Conservation (phyloP, 1,140 invertebrate genomes). For the Muscidifurax raptorellus region DNA sequence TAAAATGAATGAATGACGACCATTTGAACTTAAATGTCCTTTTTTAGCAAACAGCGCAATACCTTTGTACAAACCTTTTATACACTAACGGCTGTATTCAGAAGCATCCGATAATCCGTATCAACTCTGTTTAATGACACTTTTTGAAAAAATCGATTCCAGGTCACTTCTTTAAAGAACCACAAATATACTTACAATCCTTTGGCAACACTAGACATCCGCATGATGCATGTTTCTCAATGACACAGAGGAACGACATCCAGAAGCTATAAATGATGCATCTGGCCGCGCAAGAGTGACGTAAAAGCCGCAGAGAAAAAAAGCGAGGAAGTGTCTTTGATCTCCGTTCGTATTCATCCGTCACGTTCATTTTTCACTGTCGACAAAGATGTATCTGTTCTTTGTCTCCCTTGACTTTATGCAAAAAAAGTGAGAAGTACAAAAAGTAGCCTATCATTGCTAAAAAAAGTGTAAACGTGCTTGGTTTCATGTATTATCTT, state of each 20-base stretch:
- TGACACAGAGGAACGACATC: not conserved
- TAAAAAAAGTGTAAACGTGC: not conserved
- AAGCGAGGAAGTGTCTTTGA: conserved; percentile 31
- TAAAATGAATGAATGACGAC: too few species aligned
- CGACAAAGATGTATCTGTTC: conserved; percentile 12
- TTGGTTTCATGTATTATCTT: conserved; percentile 18
- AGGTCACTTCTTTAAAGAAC: not conserved
- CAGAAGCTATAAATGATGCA: conserved; percentile 23
- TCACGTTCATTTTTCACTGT: conserved; percentile 40
- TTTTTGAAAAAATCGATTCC: not conserved
- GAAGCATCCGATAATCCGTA: too few species aligned
- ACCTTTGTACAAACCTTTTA: too few species aligned
- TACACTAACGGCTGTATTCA: too few species aligned
- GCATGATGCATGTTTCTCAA: conserved; percentile 7
- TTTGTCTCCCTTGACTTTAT: not conserved
- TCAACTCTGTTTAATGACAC: too few species aligned
- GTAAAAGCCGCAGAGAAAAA: conserved; percentile 5
- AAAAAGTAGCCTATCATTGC: too few species aligned
- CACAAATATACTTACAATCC: not conserved
- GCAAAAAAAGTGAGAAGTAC: not conserved
- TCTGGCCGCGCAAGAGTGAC: not conserved
- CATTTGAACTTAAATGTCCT: too few species aligned
- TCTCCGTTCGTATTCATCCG: conserved; percentile 32
- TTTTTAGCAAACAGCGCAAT: too few species aligned
- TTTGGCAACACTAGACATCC: not conserved